Evolutionary conservation across 1,140 invertebrate genomes (phyloP).

Genomic region (Eumaeus atala): DNA sequence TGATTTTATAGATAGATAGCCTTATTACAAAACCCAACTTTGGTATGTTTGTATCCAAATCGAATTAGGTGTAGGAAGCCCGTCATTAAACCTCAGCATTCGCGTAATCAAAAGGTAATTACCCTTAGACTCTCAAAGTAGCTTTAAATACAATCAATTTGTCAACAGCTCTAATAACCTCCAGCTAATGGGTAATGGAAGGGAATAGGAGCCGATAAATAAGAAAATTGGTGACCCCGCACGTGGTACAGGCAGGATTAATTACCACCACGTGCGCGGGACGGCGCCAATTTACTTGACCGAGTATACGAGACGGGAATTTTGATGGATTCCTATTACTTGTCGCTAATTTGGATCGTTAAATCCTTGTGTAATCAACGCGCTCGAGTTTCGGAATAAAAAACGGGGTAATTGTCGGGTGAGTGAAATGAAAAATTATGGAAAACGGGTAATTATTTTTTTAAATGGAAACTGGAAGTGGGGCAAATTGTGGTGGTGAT

Average conservation of each 20-base stretch:
- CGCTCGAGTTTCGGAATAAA: not conserved
- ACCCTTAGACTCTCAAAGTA: conserved; percentile 7
- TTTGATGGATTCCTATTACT: conserved; percentile 23
- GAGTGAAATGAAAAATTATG: not conserved
- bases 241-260: conserved; percentile 44
- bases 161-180: conserved; percentile 31
- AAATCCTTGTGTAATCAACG: not conserved
- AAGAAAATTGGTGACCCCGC: conserved; percentile 51
- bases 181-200: conserved; percentile 34
- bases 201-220: conserved; percentile 52
- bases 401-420: not conserved
- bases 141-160: conserved; percentile 25
- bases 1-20: too few species aligned
- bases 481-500: too few species aligned
- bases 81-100: too few species aligned
- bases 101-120: conserved; percentile 12
- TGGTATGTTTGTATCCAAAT: too few species aligned
- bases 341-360: conserved; percentile 17
- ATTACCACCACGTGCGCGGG: conserved; percentile 31
- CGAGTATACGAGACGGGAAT: conserved; percentile 19
- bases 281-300: conserved; percentile 31
- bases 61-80: too few species aligned
- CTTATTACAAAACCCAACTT: too few species aligned
- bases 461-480: too few species aligned
- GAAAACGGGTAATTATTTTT: not conserved